These are phyloP conservation scores for Rafetus swinhoei DNA, from an alignment of 2,113 vertebrate species.

Conservation along the genomic window DNA sequence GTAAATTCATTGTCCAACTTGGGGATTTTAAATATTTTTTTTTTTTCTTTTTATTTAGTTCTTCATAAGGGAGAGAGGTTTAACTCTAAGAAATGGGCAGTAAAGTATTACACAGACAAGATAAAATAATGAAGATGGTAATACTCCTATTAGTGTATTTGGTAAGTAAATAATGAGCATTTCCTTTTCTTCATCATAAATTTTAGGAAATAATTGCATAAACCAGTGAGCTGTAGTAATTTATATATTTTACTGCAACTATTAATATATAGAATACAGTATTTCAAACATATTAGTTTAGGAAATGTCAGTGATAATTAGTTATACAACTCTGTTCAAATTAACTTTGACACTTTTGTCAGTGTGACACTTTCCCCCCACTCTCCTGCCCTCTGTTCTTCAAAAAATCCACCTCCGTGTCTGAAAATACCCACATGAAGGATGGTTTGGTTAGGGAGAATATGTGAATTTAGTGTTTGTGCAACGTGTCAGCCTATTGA, in stretches of 20 bases:
- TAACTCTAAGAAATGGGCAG: constrained; percentile 68
- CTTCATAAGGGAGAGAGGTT: neutral
- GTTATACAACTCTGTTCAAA: accelerated
- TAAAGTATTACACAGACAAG: constrained; percentile 36
- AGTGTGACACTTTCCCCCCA: neutral
- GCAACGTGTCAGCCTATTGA: neutral
- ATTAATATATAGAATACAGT: neutral
- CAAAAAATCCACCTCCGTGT: neutral
- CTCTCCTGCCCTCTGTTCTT: neutral
- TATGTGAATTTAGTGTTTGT: neutral
- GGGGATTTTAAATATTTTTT: neutral
- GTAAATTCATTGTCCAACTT: neutral
- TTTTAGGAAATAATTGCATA: neutral
- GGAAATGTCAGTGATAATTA: neutral
- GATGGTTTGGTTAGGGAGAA: neutral
- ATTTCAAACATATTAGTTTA: neutral
- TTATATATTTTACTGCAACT: neutral
- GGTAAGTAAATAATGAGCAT: constrained; percentile 69
- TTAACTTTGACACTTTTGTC: neutral
- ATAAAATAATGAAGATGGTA: constrained; percentile 52
- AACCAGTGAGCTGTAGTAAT: neutral
- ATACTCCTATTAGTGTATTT: constrained; percentile 65
- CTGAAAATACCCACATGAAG: neutral
- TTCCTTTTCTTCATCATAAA: neutral
- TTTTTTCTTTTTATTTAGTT: neutral